phyloP scores from a whole-genome alignment of 2,113 vertebrate species.

The Corynorhinus townsendii region DNA sequence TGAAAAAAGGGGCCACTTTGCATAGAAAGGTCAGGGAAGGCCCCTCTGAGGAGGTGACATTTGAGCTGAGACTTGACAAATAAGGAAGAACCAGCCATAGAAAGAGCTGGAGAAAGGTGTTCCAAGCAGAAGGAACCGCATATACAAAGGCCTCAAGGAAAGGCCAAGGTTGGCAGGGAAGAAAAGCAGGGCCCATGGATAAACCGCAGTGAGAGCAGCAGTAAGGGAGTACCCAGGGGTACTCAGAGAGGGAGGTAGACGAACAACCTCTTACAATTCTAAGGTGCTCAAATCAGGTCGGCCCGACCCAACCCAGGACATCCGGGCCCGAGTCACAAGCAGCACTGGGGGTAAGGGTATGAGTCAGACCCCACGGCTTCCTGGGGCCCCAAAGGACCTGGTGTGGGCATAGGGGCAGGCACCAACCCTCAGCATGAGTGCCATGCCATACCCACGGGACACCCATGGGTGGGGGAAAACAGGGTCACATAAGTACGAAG shows the following conservation, averaged over 20 bases:
- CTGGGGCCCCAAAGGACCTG: conserved; percentile 28
- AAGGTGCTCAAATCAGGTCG: not conserved
- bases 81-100: conserved; percentile 19
- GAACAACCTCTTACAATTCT: not conserved
- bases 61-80: conserved; percentile 47
- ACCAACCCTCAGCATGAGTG: not conserved
- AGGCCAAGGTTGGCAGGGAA: not conserved
- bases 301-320: conserved; percentile 38
- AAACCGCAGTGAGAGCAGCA: not conserved
- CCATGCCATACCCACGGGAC: not conserved
- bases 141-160: not conserved
- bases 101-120: not conserved
- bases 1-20: conserved; percentile 62
- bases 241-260: not conserved
- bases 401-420: not conserved
- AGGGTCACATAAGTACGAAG: not conserved
- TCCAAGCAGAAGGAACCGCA: not conserved
- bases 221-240: not conserved
- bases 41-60: conserved; percentile 61
- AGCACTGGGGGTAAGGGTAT: conserved; percentile 9
- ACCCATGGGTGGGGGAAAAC: not conserved
- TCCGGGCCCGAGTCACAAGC: conserved; percentile 17
- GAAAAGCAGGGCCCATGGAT: not conserved
- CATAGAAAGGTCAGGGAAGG: conserved; percentile 63
- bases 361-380: conserved; percentile 56